phyloP scores from a whole-genome alignment of 2,797 vertebrate genomes.

The Melanotaenia parkinsoni region DNA sequence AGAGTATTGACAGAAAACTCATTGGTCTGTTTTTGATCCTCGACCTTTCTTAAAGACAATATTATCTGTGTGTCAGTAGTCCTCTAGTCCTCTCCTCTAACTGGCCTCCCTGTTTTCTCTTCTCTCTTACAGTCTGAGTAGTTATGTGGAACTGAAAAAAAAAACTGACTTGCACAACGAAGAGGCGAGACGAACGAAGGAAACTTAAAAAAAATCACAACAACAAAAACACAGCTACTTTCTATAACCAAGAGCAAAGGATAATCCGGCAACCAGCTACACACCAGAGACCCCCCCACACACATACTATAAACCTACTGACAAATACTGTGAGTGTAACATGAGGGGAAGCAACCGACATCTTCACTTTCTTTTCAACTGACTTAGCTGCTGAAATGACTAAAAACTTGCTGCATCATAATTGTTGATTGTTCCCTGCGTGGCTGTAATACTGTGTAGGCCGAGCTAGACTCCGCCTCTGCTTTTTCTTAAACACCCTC shows the following conservation, averaged over 20 bases:
- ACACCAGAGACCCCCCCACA: slow-evolving; percentile 17
- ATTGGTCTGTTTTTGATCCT: not conserved
- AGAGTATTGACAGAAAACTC: not conserved
- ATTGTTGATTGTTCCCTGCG: slow-evolving; percentile 33
- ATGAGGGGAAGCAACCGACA: slow-evolving; percentile 38
- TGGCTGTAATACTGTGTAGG: slow-evolving; percentile 51
- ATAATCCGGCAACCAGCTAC: slow-evolving; percentile 37
- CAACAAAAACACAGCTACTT: slow-evolving; percentile 46
- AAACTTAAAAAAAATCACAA: slow-evolving; percentile 38
- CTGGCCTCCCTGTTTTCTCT: slow-evolving; percentile 19
- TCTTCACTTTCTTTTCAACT: slow-evolving; percentile 42
- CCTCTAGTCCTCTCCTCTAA: slow-evolving; percentile 14
- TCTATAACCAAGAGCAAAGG: slow-evolving; percentile 48
- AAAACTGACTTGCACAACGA: slow-evolving; percentile 45
- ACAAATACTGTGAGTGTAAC: slow-evolving; percentile 66
- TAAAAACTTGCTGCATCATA: slow-evolving; percentile 38
- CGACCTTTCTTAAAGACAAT: not conserved
- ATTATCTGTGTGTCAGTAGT: slow-evolving; percentile 8
- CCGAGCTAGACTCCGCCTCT: slow-evolving; percentile 32
- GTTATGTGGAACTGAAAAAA: slow-evolving; percentile 21
- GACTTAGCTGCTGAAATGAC: slow-evolving; percentile 33
- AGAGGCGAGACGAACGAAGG: slow-evolving; percentile 22
- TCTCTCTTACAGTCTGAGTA: slow-evolving; percentile 77
- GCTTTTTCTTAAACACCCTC: slow-evolving; percentile 36
- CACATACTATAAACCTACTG: slow-evolving; percentile 38